Conservation (phyloP, 2,797 vertebrate species). For the Denticeps clupeoides region DNA sequence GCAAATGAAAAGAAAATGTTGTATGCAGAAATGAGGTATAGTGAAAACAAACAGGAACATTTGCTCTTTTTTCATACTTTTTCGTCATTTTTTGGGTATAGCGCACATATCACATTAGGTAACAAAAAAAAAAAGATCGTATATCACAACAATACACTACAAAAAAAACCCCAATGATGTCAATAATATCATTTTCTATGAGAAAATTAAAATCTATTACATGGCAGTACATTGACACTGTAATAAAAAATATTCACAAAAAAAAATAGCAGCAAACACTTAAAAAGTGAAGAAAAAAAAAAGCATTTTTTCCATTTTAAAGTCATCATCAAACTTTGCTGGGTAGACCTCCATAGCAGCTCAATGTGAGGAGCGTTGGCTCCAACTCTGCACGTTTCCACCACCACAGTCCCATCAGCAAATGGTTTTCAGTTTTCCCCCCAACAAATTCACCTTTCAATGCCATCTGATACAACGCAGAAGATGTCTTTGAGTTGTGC, state of each 20-base stretch:
- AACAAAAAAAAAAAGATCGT: conserved; percentile 63
- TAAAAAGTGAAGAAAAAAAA: conserved; percentile 75
- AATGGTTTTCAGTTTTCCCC: conserved; percentile 67
- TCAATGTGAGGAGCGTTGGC: conserved; percentile 70
- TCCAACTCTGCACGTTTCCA: conserved; percentile 48
- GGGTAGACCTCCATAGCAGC: conserved; percentile 91
- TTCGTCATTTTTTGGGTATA: conserved; percentile 65
- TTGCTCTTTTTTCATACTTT: conserved; percentile 43
- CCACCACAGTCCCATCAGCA: conserved; percentile 48
- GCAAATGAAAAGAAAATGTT: conserved; percentile 37
- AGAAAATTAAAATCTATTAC: conserved; percentile 86
- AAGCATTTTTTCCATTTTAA: conserved; percentile 55
- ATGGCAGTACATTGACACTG: conserved; percentile 88
- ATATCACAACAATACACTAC: conserved; percentile 59
- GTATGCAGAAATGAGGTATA: conserved; percentile 73
- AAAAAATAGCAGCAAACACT: conserved; percentile 96
- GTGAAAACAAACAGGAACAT: conserved; percentile 58
- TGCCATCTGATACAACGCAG: conserved; percentile 22
- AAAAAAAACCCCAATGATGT: conserved; percentile 62
- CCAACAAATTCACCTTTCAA: conserved; percentile 56
- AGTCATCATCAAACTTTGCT: conserved; percentile 68
- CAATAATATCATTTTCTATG: conserved; percentile 67
- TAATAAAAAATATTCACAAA: conserved; percentile 74
- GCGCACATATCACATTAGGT: conserved; percentile 75
- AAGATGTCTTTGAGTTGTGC: conserved; percentile 75